Conservation (phyloP, 2,797 vertebrate genomes). For the Enteromius paludinosus region DNA sequence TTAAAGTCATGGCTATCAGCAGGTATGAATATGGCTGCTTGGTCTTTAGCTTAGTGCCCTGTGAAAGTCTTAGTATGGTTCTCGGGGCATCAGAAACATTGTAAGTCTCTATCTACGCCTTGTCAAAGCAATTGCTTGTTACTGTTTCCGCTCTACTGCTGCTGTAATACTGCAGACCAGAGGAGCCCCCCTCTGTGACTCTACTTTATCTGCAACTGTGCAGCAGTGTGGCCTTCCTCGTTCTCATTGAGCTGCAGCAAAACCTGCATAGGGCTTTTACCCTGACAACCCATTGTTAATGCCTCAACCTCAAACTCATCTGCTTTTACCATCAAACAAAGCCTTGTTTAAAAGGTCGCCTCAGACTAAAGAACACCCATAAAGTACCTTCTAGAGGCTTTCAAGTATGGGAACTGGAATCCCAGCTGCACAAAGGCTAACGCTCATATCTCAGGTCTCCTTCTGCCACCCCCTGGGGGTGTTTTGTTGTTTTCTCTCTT, state of each 20-base stretch:
- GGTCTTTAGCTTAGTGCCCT: conserved; percentile 26
- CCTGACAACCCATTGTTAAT: conserved; percentile 37
- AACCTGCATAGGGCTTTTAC: conserved; percentile 47
- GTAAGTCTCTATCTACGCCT: conserved; percentile 26
- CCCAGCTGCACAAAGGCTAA: conserved; percentile 20
- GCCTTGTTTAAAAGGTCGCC: conserved; percentile 30
- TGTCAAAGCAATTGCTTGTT: conserved; percentile 47
- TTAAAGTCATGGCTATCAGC: conserved; percentile 47
- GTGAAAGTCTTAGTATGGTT: conserved; percentile 6
- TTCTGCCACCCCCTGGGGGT: conserved; percentile 17
- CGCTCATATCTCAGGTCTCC: conserved; percentile 15
- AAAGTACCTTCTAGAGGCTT: conserved; percentile 1
- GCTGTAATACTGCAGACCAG: conserved; percentile 42
- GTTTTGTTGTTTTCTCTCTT: conserved; percentile 20
- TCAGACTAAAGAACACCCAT: conserved; percentile 19
- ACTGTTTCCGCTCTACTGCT: conserved; percentile 20
- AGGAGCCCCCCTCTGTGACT: conserved; percentile 42
- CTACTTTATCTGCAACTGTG: conserved; percentile 48
- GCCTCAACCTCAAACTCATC: conserved; percentile 27
- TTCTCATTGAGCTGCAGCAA: conserved; percentile 30
- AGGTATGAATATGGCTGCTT: conserved; percentile 44
- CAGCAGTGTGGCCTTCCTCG: conserved; percentile 32
- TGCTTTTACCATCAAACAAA: conserved; percentile 51
- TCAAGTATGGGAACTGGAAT: conserved; percentile 7
- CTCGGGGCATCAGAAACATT: conserved; percentile 14